phyloP scores from a whole-genome alignment of 1,140 invertebrate genomes.

The Drosophila neocordata region DNA sequence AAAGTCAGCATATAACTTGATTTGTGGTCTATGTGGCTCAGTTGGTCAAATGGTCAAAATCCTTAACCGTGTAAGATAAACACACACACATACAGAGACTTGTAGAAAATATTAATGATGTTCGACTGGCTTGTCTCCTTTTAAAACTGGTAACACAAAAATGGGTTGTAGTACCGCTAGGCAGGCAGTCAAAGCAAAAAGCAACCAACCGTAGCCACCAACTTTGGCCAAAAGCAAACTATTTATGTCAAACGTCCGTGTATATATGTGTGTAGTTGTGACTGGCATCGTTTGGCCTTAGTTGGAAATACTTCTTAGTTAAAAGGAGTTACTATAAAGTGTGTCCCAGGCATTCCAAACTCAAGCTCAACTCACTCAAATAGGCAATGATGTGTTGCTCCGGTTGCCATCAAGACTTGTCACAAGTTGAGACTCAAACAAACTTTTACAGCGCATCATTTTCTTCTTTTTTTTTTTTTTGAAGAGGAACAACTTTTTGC shows the following conservation, averaged over 20 bases:
- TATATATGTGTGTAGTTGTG: no score
- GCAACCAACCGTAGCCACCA: background rate
- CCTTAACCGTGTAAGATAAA: background rate
- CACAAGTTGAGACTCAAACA: background rate
- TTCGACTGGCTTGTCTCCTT: background rate
- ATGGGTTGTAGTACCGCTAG: conserved; percentile 5
- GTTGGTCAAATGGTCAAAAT: conserved; percentile 1
- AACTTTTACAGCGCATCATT: background rate
- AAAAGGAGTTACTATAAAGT: background rate
- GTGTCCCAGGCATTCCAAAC: background rate
- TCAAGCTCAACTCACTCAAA: conserved; percentile 10
- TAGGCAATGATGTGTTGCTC: conserved; percentile 7
- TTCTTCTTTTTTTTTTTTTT: background rate
- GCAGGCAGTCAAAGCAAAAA: background rate
- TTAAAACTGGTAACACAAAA: background rate
- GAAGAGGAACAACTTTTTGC: background rate
- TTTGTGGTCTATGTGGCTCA: background rate
- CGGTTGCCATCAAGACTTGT: conserved; percentile 6
- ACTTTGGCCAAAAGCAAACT: conserved; percentile 1
- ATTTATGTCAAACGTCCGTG: background rate
- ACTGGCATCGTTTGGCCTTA: conserved; percentile 3
- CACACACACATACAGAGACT: background rate
- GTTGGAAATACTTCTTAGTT: conserved; percentile 9
- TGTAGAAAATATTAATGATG: conserved; percentile 3
- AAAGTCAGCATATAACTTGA: background rate